These are phyloP conservation scores for Drosophila aff. DNA, from an alignment of 1,140 invertebrate genomes.

Conservation along the genomic window DNA sequence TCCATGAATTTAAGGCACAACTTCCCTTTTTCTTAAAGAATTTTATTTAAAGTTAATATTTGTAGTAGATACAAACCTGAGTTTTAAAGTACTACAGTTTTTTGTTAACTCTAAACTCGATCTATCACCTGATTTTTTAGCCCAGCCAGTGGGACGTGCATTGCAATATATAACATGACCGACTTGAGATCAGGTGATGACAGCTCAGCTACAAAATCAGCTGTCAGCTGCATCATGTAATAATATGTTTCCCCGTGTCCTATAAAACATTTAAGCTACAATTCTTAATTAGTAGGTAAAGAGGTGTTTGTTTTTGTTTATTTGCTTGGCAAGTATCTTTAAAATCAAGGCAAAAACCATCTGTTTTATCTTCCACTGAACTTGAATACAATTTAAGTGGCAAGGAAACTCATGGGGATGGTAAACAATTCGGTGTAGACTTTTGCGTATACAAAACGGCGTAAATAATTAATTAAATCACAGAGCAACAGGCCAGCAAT, in stretches of 20 bases:
- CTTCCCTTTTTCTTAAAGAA: background rate
- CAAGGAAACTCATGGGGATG: background rate
- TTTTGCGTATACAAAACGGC: conserved; percentile 1
- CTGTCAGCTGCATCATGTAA: conserved; percentile 19
- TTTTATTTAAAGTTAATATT: background rate
- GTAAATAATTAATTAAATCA: conserved; percentile 15
- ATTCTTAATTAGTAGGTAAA: background rate
- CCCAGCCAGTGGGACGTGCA: background rate
- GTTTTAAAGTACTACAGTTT: too few species aligned
- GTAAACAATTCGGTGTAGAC: conserved; percentile 17
- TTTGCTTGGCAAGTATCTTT: too few species aligned
- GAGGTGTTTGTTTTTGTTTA: background rate
- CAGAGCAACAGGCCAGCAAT: conserved; percentile 6
- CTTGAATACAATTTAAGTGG: background rate
- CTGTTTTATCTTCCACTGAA: conserved; percentile 5
- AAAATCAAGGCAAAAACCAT: background rate
- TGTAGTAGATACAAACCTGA: too few species aligned
- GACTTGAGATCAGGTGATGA: conserved; percentile 5
- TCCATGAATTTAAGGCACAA: background rate
- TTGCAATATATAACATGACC: background rate
- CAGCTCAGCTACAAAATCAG: conserved; percentile 11
- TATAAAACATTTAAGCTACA: too few species aligned
- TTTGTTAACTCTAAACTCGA: background rate
- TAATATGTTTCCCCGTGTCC: background rate
- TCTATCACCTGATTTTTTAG: conserved; percentile 4